These are phyloP conservation scores for Spheniscus humboldti DNA, from an alignment of 2,797 vertebrate species.

Conservation along the genomic window DNA sequence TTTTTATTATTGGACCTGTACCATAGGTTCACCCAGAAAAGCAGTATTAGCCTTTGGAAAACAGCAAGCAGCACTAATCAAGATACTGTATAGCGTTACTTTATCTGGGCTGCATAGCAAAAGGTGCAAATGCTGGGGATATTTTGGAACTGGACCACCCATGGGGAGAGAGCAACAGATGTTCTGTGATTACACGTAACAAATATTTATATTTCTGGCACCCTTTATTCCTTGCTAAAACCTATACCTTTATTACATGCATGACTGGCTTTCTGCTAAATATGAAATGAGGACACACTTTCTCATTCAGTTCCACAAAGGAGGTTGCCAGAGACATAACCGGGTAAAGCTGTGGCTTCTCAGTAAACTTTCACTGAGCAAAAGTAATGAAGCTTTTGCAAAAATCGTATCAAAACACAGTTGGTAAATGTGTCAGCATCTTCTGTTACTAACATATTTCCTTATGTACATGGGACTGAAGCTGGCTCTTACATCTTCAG, in stretches of 20 bases:
- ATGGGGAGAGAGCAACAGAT: conserved; percentile 39
- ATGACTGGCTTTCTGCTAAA: conserved; percentile 25
- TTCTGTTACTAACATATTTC: neutral
- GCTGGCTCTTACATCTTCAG: neutral
- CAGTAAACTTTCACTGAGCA: neutral
- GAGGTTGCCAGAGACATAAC: neutral
- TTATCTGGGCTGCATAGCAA: neutral
- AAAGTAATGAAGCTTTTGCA: neutral
- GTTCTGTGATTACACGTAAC: conserved; percentile 35
- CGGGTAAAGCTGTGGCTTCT: neutral
- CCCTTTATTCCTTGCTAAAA: neutral
- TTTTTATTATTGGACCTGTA: neutral
- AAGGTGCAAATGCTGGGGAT: neutral
- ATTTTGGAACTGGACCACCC: conserved; percentile 45
- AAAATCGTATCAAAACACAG: neutral
- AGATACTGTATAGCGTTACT: neutral
- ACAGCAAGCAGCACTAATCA: neutral
- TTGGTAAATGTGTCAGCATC: neutral
- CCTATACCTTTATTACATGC: neutral
- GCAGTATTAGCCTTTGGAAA: neutral
- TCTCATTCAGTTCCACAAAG: neutral
- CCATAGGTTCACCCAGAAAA: neutral
- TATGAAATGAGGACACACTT: neutral
- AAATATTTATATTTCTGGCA: conserved; percentile 35
- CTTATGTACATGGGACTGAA: rapidly evolving